These are phyloP conservation scores for Eptesicus fuscus DNA, from an alignment of 2,113 vertebrate species.

Conservation along the genomic window DNA sequence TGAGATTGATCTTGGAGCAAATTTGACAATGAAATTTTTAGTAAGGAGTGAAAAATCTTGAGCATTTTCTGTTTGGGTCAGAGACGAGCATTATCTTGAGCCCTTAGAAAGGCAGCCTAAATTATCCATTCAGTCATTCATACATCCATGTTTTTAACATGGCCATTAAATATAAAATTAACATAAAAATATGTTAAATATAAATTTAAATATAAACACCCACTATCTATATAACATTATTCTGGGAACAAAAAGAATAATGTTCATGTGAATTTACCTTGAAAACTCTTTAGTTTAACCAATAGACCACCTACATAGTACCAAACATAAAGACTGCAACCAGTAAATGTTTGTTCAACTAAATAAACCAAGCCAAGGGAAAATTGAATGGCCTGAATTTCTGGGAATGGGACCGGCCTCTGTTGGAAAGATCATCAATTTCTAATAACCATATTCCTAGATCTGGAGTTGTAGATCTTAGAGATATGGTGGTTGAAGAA, in stretches of 20 bases:
- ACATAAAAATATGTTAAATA: neutral
- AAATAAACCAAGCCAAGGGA: neutral
- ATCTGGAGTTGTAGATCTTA: neutral
- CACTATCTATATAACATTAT: neutral
- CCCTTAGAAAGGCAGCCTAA: neutral
- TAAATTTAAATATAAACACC: neutral
- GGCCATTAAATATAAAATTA: neutral
- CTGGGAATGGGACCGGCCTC: neutral
- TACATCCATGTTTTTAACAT: neutral
- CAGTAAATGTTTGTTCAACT: neutral
- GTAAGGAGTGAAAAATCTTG: neutral
- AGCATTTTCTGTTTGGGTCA: neutral
- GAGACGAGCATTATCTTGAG: neutral
- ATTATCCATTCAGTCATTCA: neutral
- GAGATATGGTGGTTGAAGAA: neutral
- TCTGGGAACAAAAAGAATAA: neutral
- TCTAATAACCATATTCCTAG: neutral
- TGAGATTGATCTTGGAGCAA: neutral
- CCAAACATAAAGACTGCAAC: neutral
- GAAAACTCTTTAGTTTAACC: neutral
- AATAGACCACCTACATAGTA: neutral
- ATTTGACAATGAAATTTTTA: neutral
- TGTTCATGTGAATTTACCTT: neutral
- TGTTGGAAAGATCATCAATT: neutral
- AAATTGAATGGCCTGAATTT: neutral